Evolutionary conservation across 1,140 invertebrate genomes (phyloP), one percentile per base, ranked within the genome.

Genomic region (Apolygus lucorum): DNA sequence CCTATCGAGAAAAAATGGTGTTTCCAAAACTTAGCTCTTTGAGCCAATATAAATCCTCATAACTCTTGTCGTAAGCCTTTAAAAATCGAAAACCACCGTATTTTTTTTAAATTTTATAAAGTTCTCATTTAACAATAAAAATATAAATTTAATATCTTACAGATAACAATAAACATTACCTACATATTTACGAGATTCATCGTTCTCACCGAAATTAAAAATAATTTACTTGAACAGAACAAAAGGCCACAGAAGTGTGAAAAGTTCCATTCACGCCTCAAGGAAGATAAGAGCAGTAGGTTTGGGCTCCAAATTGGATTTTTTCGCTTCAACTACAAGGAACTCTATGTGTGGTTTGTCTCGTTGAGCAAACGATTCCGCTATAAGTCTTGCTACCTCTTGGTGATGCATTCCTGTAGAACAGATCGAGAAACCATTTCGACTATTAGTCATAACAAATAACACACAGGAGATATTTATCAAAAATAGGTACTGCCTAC

Each of bases 281-380:
- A 92, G 80, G 81, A 92, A 92, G 80, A 92, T 92, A 62, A 92
- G 82, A 66, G 90, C 90, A 74, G 90, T 91, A 71, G 90, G 90
- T 81, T 92, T 92, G 73, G 90, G 90, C 81, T 93, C 91, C 76
- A 92, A 82, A 79, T 93, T 92, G 74, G 90, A 92, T 80, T 92
- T 92, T 79, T 93, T 93, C 71, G 90, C 89, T 80, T 94, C 91
- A 62, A 91, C 86, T 59, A 95, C 91, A 75, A 94, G 84, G 81
- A 95, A 93, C 82, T 93, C 91, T 76, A 95, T 91, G 78, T 93
- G 90, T 77, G 87, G 85, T 74, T 90, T 87, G 77, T 93, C 90
- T 72, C 89, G 85, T 78, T 91, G 85, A 52, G 91, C 91, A 80
- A 92, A 95, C 62, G 91, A 91, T 77, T 93, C 90, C 8, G 92